Evolutionary conservation across 1,140 invertebrate species (phyloP), one percentile per base, ranked within the genome.

Genomic region (Pantala flavescens): DNA sequence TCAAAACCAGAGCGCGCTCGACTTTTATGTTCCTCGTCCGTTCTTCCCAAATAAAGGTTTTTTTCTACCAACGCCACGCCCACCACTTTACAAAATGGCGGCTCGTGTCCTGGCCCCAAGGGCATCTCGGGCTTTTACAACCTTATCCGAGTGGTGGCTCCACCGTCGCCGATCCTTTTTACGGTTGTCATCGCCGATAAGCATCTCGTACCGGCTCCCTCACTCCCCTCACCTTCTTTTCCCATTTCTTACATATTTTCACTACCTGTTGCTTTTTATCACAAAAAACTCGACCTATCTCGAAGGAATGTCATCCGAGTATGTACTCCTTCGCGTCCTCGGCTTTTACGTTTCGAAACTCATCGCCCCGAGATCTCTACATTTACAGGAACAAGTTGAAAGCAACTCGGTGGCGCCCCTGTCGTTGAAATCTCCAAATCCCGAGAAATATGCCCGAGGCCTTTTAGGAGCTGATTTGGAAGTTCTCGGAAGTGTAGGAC

Each of bases 111-210:
- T 19, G 49, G 5, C 49, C 49, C 49, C 5, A 21, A 21, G 49
- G 49, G 49, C 49, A 63, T 63, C 3, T 12, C 49, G 5, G 14
- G 16, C 49, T 63, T 63, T 63, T 63, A 63, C 49, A 21, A 21
- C 49, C 16, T 21, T 21, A 19, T 63, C n/a, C 49, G 49, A 3
- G 1, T 63, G 16, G 49, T 63, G 49, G 49, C 49, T 63, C 49
- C n/a, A 21, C 49, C n/a, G 49, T 63, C 49, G 49, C 49, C n/a
- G n/a, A 21, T 63, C n/a, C n/a, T 63, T 63, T 63, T 63, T 21
- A 63, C 49, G 49, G 49, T 63, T 63, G 49, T 63, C 49, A 63
- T 63, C 49, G 49, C 49, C 49, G 49, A 63, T 63, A 63, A 63
- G 16, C 14, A 63, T 63, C 49, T 63, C 49, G 49, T 63, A 63